Evolutionary conservation across 1,140 invertebrate genomes (phyloP).

Genomic region (Philopotamus ludificatus): DNA sequence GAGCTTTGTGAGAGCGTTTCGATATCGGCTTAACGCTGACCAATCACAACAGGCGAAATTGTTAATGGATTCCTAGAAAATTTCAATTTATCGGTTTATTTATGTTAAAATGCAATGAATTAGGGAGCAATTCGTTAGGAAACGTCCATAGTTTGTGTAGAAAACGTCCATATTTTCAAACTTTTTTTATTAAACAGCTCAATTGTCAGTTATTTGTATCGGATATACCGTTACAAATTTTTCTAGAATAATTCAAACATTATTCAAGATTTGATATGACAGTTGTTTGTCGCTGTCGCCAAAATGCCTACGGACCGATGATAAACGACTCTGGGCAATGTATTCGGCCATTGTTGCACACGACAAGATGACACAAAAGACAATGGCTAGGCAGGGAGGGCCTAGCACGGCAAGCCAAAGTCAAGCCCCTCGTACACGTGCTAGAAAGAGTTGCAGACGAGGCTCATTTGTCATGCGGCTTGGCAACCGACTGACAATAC

Average conservation of each 20-base stretch:
- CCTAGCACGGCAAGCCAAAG: background rate
- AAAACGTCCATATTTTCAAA: too few relatives aligned
- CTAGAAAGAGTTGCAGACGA: slow-evolving; percentile 32
- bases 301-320: slow-evolving; percentile 35
- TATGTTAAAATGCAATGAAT: too few relatives aligned
- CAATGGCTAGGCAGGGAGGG: slow-evolving; percentile 21
- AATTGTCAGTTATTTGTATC: slow-evolving; percentile 10
- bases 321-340: slow-evolving; percentile 40
- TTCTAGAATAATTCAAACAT: slow-evolving; percentile 29
- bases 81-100: too few relatives aligned
- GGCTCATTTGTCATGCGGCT: slow-evolving; percentile 40
- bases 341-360: slow-evolving; percentile 39
- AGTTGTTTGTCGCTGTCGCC: slow-evolving; percentile 18
- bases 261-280: slow-evolving; percentile 41
- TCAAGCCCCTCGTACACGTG: background rate
- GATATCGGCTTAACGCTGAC: too few relatives aligned
- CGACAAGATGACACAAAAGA: slow-evolving; percentile 35
- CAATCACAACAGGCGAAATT: too few relatives aligned
- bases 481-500: slow-evolving; percentile 39
- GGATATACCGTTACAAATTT: slow-evolving; percentile 26
- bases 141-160: too few relatives aligned
- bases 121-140: too few relatives aligned
- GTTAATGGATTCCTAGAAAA: too few relatives aligned
- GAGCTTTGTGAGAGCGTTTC: too few relatives aligned
- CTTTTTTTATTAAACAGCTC: too few relatives aligned